Percentiles rank a stretch among this genome's conserved stretches.
phyloP scores from a whole-genome alignment of 2,888 invertebrate species.

The Prenolepis imparis region DNA sequence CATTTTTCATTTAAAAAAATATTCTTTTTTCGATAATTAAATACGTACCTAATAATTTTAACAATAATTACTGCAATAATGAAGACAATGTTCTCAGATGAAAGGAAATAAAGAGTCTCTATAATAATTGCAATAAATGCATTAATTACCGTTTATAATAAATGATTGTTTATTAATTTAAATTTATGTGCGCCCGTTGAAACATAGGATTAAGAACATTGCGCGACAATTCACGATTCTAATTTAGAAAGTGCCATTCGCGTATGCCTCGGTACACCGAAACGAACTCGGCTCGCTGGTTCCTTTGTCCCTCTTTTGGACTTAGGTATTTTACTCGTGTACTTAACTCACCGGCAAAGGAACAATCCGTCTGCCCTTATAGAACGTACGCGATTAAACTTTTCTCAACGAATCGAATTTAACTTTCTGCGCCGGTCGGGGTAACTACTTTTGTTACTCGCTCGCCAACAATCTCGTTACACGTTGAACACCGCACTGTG shows the following conservation, averaged over 20 bases:
- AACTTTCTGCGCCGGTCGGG: slow-evolving; percentile 78
- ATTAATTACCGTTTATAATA: not conserved
- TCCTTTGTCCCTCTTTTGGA: slow-evolving; percentile 58
- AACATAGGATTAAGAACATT: not conserved
- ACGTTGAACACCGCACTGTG: slow-evolving; percentile 71
- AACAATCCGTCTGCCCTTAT: slow-evolving; percentile 72
- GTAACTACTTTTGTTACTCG: slow-evolving; percentile 82
- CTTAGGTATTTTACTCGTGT: slow-evolving; percentile 70
- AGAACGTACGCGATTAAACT: slow-evolving; percentile 83
- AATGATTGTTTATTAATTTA: not conserved
- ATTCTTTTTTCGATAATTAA: not conserved
- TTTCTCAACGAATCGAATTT: slow-evolving; percentile 83
- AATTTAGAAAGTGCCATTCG: slow-evolving; percentile 16
- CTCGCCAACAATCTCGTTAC: slow-evolving; percentile 79
- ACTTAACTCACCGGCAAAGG: slow-evolving; percentile 67
- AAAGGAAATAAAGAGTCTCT: not conserved
- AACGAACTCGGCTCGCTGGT: slow-evolving; percentile 42
- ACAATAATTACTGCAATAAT: not conserved
- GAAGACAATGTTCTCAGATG: not conserved
- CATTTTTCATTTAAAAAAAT: not conserved
- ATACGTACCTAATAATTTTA: slow-evolving; percentile 1
- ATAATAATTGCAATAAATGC: not conserved
- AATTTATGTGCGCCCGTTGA: not conserved
- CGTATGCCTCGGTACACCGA: slow-evolving; percentile 4
- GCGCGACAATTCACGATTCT: slow-evolving; percentile 2